Conservation (phyloP, 2,113 vertebrate genomes). For the Sigmodon hispidus region DNA sequence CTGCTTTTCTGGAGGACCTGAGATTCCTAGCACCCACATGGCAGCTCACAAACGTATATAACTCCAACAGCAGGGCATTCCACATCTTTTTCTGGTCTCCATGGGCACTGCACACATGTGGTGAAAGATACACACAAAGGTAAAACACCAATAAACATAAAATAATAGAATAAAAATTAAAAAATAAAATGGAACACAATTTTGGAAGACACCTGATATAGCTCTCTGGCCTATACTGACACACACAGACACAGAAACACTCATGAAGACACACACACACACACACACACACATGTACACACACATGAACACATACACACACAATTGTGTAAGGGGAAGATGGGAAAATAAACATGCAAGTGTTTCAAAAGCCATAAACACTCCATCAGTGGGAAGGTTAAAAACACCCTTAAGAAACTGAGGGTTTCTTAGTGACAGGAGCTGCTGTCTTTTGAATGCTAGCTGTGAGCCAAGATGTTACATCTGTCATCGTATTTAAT, state of each 20-base stretch:
- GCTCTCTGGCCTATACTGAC: neutral
- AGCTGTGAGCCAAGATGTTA: neutral
- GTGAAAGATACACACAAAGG: neutral
- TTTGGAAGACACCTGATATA: neutral
- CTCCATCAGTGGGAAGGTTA: neutral
- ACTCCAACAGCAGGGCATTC: neutral
- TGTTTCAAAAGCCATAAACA: neutral
- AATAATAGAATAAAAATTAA: neutral
- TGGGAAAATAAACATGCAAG: neutral
- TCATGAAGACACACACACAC: neutral
- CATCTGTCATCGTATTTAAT: neutral
- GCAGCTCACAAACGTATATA: neutral
- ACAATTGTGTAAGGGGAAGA: neutral
- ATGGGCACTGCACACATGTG: neutral
- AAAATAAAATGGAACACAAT: neutral
- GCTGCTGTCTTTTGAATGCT: neutral
- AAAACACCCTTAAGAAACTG: slow-evolving; percentile 11
- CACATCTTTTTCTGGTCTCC: neutral
- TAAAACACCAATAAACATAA: neutral
- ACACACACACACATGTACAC: neutral
- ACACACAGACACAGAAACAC: neutral
- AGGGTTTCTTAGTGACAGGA: neutral
- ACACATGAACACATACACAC: neutral
- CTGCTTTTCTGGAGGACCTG: neutral
- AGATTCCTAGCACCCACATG: neutral